Evolutionary conservation across 1,140 invertebrate species (phyloP), one percentile per base, ranked within the genome.

Genomic region (Sycophila sp.): DNA sequence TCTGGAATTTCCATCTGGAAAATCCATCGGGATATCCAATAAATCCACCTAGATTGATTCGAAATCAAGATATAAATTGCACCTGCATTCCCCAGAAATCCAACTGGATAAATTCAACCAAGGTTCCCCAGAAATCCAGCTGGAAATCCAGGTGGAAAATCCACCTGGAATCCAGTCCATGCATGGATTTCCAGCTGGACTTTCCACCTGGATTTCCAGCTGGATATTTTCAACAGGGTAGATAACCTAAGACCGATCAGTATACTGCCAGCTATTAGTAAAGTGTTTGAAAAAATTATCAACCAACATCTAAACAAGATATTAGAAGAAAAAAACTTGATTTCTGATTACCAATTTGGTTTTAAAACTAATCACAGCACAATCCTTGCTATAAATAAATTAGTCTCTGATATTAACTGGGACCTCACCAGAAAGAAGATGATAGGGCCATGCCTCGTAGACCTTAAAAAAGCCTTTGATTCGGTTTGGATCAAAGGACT

Each of bases 391-490:
- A 38, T 75, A 13, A 66, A 7, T 5, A 75, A 73, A 47, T 45
- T 75, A 30, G 32, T 32, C 0, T 73, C 74, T 3, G 74, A 71
- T 45, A 62, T 68, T 13, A 64, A 60, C 13, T 62, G 68, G 60
- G 53, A 59, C 15, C 67, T 76, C 17, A 77, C 76, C 17, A 71
- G 64, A 10, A 68, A 69, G 6, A 55, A 74, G 36, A 73, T 66
- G 42, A 77, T 77, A 2, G 78, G 68, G 1, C 62, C 76, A 7
- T 70, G 73, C 7, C 60, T 78, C 15, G 60, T 80, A 8, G 79
- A 83, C 66, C 69, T 81, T 1, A 72, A 78, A 53, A 79, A 79
- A 45, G 75, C 77, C 0, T 80, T 78, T 26, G 78, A 79, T 34
- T 64, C 60, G 6, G 73, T 79, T 0, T 78, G 72, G 73, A 51